phyloP scores from a whole-genome alignment of 1,140 invertebrate genomes.

The Asobara japonica region DNA sequence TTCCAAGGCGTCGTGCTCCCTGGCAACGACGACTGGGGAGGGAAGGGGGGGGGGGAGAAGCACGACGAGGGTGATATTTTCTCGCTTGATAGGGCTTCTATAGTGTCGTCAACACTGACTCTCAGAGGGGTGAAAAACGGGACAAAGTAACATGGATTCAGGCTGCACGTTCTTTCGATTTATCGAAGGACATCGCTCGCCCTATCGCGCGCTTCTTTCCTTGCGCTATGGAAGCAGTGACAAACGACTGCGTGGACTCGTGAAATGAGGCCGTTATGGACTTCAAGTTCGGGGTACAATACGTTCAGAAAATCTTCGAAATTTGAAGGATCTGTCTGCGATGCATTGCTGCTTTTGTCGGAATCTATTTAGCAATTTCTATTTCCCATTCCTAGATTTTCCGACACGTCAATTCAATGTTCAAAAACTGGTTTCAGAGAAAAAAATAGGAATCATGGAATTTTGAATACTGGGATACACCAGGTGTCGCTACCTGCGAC shows the following conservation, averaged over 20 bases:
- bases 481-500: no score
- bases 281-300: not conserved
- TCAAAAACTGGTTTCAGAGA: no score
- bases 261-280: not conserved
- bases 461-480: no score
- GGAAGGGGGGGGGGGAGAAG: no score
- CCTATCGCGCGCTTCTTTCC: not conserved
- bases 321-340: not conserved
- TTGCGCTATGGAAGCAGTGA: not conserved
- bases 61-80: not conserved
- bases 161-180: not conserved
- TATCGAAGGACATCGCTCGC: not conserved
- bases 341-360: not conserved
- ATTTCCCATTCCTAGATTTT: no score
- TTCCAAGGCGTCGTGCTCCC: not conserved
- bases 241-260: constrained; percentile 4
- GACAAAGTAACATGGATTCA: not conserved
- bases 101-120: constrained; percentile 1
- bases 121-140: not conserved
- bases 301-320: not conserved
- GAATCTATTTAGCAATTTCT: no score
- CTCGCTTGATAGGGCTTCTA: not conserved
- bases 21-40: not conserved
- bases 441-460: no score
- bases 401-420: no score